Base-by-base conservation (phyloP, 2,797 vertebrate species). In the Ammospiza maritima region DNA sequence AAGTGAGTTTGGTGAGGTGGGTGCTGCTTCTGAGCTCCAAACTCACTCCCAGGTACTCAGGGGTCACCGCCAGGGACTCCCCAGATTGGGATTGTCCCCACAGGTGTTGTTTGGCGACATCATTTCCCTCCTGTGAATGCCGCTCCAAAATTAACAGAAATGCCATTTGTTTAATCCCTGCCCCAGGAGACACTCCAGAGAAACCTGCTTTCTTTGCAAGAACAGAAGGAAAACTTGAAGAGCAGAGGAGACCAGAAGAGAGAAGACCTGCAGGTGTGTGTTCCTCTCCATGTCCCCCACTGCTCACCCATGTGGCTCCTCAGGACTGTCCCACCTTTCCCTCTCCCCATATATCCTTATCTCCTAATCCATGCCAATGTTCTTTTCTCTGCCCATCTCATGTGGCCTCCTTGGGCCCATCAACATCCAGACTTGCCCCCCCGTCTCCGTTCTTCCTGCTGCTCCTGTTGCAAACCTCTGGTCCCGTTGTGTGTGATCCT, bases 321-420 rank as follows among this genome's bases (percentile, higher is more conserved):
- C 0, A 5, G 26, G 5, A 3, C 1, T 2, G 1, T 60, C 47
- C 36, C 14, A 3, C 12, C 51, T n/a, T 58, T n/a, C 44, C 30
- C 18, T 40, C 17, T 60, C 32, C 36, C 45, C 6, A 0, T 5
- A 18, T 6, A 6, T 13, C 19, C 30, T 57, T 17, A 10, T 13
- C 50, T 79, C 14, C 45, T 50, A 10, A 29, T n/a, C 56, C 8
- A 0, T 32, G 20, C n/a, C 11, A 17, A 2, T 0, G 0, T 48
- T 21, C 3, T 54, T 76, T 47, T 32, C 38, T 53, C 38, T 40
- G 4, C n/a, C 30, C 17, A 4, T 56, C 40, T 34, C 51, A 1
- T 14, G 2, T 6, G 20, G 29, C n/a, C 32, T 66, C 19, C 21
- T 21, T 29, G 44, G 13, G 11, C 26, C 34, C 48, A 4, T 29